These are phyloP conservation scores for Helicoverpa assulta DNA, from an alignment of 2,888 invertebrate species.

Conservation along the genomic window DNA sequence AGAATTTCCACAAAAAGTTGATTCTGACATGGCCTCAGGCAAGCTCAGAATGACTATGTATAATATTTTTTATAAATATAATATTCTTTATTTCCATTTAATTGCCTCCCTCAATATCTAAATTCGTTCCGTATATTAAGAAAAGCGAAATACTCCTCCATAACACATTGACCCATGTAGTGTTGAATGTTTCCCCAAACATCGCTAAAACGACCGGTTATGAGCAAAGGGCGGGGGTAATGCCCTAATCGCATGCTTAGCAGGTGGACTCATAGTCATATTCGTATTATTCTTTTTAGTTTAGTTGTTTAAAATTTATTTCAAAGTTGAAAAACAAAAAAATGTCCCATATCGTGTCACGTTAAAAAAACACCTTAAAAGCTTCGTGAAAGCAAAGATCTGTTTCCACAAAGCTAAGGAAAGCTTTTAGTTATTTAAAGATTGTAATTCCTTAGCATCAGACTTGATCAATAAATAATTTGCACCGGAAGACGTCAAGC, in stretches of 20 bases:
- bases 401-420: background rate
- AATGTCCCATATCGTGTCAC: background rate
- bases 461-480: slow-evolving; percentile 32
- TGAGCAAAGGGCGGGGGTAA: slow-evolving; percentile 43
- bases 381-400: background rate
- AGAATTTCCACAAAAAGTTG: background rate
- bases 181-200: slow-evolving; percentile 37
- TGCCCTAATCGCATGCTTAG: slow-evolving; percentile 32
- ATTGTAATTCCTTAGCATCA: slow-evolving; percentile 8
- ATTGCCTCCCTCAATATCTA: too few relatives aligned
- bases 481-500: slow-evolving; percentile 16
- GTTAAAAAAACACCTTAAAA: background rate
- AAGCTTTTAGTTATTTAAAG: slow-evolving; percentile 18
- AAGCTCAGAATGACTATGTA: background rate
- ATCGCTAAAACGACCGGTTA: slow-evolving; percentile 44
- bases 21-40: background rate
- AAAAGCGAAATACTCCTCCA: slow-evolving; percentile 1
- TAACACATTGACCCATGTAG: slow-evolving; percentile 13
- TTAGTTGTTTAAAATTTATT: too few relatives aligned
- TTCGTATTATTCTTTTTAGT: background rate
- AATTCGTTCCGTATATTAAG: background rate
- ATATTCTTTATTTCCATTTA: background rate
- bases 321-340: too few relatives aligned
- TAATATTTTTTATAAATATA: background rate
- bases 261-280: slow-evolving; percentile 5